Percentiles rank a stretch among this genome's conserved stretches.
Conservation (phyloP, 2,113 vertebrate genomes). For the Lophochroa leadbeateri region DNA sequence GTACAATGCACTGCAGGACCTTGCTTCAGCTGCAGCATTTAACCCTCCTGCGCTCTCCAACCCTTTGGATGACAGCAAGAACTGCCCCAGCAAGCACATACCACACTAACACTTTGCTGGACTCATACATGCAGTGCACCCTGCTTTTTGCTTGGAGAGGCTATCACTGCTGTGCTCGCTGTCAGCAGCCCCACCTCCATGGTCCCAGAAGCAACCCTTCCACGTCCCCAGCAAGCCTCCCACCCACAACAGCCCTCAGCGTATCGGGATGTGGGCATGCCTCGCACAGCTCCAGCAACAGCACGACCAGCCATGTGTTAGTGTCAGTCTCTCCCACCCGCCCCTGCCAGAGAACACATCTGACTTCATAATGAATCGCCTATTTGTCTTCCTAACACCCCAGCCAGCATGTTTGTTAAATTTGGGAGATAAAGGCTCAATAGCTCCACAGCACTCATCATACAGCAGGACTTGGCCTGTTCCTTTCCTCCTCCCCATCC, state of each 20-base stretch:
- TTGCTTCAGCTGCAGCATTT: neutral
- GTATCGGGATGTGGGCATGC: neutral
- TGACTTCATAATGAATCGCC: neutral
- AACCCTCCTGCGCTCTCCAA: neutral
- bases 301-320: neutral
- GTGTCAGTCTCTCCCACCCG: constrained; percentile 31
- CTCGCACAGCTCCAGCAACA: neutral
- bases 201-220: neutral
- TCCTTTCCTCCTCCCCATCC: neutral
- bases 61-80: accelerated
- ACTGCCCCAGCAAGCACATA: accelerated
- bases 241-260: neutral
- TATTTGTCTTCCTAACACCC: constrained; percentile 13
- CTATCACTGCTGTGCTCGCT: accelerated
- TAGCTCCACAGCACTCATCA: neutral
- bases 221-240: neutral
- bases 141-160: accelerated
- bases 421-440: neutral
- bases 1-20: neutral
- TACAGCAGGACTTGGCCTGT: neutral
- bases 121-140: accelerated
- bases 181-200: neutral
- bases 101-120: accelerated
- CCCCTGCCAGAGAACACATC: constrained; percentile 17
- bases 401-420: constrained; percentile 12